Percentiles rank a stretch among this genome's conserved stretches.
Evolutionary conservation across 2,113 vertebrate genomes (phyloP).

Genomic region (Corythoichthys haematopterus): DNA sequence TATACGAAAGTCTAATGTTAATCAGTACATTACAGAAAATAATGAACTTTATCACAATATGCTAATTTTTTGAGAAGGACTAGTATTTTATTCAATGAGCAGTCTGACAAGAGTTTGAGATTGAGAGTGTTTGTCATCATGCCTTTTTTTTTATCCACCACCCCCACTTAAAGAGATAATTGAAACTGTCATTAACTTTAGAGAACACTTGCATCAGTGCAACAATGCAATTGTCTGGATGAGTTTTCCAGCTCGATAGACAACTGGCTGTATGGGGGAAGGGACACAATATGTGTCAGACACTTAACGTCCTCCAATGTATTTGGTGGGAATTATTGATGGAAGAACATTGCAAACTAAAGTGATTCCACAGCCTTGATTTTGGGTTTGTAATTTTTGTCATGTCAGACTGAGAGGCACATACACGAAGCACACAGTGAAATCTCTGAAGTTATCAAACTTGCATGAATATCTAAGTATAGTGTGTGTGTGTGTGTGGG

Average conservation of each 20-base stretch:
- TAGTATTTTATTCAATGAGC: neutral
- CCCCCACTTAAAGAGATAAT: neutral
- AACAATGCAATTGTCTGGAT: conserved; percentile 7
- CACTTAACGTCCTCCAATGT: neutral
- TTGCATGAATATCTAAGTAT: neutral
- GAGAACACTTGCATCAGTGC: conserved; percentile 5
- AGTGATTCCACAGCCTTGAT: neutral
- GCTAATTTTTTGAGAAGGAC: too few species aligned
- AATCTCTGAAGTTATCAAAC: neutral
- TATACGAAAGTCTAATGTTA: too few species aligned
- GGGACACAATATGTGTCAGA: conserved; percentile 3
- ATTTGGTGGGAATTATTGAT: conserved; percentile 2
- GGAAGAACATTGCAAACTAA: neutral
- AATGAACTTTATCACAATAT: too few species aligned
- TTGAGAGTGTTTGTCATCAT: conserved; percentile 7
- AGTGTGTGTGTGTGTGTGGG: neutral
- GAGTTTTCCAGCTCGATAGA: conserved; percentile 8
- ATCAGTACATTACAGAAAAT: too few species aligned
- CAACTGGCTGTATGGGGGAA: conserved; percentile 6
- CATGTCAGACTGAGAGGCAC: neutral
- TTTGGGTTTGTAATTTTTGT: neutral
- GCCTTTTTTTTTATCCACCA: neutral
- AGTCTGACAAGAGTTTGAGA: conserved; percentile 7
- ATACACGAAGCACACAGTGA: neutral
- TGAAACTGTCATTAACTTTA: conserved; percentile 13